Conservation (phyloP, 1,140 invertebrate genomes). For the Leptinotarsa texana region DNA sequence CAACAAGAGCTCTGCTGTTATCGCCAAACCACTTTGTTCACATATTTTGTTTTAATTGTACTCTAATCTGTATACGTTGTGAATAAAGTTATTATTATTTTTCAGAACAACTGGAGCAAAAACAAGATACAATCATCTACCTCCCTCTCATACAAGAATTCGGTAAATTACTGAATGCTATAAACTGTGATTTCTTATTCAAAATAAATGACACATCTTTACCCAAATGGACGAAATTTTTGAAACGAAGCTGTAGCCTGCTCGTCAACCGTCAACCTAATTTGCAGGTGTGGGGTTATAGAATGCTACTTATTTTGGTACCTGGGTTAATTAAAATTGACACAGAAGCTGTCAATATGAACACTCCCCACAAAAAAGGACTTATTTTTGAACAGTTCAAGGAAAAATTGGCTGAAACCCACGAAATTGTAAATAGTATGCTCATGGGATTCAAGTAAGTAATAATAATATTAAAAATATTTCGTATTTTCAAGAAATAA, state of each 20-base stretch:
- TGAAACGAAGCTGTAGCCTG: conserved; percentile 44
- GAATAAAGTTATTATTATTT: conserved; percentile 7
- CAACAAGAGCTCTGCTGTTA: too few species aligned
- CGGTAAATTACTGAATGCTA: conserved; percentile 49
- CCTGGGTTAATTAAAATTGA: conserved; percentile 57
- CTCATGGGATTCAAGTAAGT: conserved; percentile 63
- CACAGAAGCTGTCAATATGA: conserved; percentile 53
- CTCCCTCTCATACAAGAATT: conserved; percentile 53
- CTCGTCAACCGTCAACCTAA: conserved; percentile 49
- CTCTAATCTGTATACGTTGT: too few species aligned
- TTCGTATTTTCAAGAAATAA: too few species aligned
- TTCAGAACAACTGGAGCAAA: conserved; percentile 41
- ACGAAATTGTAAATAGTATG: conserved; percentile 61
- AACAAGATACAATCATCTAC: conserved; percentile 27
- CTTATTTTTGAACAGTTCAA: conserved; percentile 61
- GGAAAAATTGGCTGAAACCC: conserved; percentile 57
- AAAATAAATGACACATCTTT: conserved; percentile 39
- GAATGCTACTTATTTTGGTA: conserved; percentile 54
- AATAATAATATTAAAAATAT: neutral
- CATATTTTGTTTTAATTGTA: too few species aligned
- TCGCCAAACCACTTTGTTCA: too few species aligned
- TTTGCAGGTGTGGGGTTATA: conserved; percentile 59
- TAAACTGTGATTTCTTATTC: conserved; percentile 50
- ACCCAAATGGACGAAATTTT: conserved; percentile 50
- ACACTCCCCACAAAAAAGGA: conserved; percentile 47